These are phyloP conservation scores for Julus scanicus DNA, from an alignment of 2,888 invertebrate species.

Conservation along the genomic window DNA sequence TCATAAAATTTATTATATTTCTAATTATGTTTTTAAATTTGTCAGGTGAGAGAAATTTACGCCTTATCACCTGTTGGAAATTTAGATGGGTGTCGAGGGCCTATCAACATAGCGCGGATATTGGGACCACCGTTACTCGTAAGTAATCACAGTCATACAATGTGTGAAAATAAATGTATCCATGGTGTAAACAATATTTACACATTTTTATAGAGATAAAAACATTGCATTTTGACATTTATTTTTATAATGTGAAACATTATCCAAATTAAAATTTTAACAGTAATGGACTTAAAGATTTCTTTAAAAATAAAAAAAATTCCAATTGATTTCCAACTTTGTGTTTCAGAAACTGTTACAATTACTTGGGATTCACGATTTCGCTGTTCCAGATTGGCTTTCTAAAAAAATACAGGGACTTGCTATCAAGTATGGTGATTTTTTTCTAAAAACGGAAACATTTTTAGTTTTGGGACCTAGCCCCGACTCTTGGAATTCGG, in stretches of 20 bases:
- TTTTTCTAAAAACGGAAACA: background rate
- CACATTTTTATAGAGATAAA: too few relatives aligned
- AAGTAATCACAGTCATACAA: background rate
- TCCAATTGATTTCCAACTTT: background rate
- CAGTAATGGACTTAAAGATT: too few relatives aligned
- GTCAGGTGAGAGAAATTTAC: background rate
- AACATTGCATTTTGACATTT: too few relatives aligned
- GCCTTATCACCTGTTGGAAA: background rate
- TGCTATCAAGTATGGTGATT: background rate
- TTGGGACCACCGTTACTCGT: background rate
- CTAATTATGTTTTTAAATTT: background rate
- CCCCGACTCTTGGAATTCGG: background rate
- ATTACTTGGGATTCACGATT: background rate
- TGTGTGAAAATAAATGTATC: too few relatives aligned
- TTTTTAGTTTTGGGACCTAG: background rate
- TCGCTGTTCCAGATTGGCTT: background rate
- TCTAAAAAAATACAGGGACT: background rate
- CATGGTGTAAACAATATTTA: too few relatives aligned
- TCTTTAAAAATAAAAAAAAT: too few relatives aligned
- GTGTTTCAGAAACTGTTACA: background rate
- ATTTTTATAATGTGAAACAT: too few relatives aligned
- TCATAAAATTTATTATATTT: too few relatives aligned
- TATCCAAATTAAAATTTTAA: too few relatives aligned
- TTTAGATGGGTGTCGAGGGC: background rate
- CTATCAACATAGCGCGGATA: background rate